Conservation (phyloP, 2,797 vertebrate genomes). For the Rhincodon typus region DNA sequence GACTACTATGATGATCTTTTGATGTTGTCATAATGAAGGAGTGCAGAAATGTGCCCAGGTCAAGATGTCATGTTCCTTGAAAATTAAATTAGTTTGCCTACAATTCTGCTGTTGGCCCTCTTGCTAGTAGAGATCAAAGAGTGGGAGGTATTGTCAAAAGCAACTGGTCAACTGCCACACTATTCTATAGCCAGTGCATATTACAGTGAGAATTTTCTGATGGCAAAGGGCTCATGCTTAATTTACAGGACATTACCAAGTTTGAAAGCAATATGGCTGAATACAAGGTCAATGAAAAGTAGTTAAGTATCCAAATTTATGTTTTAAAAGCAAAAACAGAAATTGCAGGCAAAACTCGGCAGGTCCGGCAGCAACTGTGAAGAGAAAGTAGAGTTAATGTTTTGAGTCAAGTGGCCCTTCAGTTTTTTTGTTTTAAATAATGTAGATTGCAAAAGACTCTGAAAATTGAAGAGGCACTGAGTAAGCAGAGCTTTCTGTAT, state of each 20-base stretch:
- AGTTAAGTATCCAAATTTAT: neutral
- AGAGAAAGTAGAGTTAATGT: too few relatives aligned
- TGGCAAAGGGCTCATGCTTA: neutral
- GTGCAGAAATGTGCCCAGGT: neutral
- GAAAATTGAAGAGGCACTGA: neutral
- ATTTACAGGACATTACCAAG: neutral
- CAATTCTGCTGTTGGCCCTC: neutral
- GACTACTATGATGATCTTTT: neutral
- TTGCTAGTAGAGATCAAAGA: neutral
- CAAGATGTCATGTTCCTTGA: neutral
- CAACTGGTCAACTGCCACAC: neutral
- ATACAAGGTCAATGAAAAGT: neutral
- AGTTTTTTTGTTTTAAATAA: too few relatives aligned
- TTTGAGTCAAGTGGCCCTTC: too few relatives aligned
- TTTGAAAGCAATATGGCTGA: neutral
- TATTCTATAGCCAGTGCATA: neutral
- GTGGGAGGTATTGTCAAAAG: neutral
- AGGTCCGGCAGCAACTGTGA: too few relatives aligned
- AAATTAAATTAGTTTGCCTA: neutral
- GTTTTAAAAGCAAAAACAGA: neutral
- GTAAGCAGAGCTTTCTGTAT: too few relatives aligned
- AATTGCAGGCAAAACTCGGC: too few relatives aligned
- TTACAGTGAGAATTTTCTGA: neutral
- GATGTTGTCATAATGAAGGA: neutral
- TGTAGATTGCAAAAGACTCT: neutral